Evolutionary conservation across 2,888 invertebrate genomes (phyloP), one percentile per base, ranked within the genome.

Genomic region (Leucophenga maculata): DNA sequence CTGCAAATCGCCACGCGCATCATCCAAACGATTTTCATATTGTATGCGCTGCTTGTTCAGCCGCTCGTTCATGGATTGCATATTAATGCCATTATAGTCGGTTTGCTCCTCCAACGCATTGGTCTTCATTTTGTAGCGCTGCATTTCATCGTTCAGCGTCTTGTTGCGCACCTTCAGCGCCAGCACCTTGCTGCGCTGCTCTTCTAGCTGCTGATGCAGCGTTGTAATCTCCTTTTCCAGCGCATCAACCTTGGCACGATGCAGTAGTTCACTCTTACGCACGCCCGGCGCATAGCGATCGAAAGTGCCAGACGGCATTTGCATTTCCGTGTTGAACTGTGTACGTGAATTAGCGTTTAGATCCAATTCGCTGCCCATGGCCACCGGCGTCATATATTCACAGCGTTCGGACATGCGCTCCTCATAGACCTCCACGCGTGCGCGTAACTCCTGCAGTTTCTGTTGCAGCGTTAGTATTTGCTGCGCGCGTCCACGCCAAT

Each of bases 401-500:
- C 31, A 48, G 0, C 78, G 76, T 14, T 82, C 83, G 6, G 60
- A 3, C 8, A 22, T n/a, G 0, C 79, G 70, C 6, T 67, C 73
- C 65, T 85, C 82, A 14, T 78, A 75, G 44, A 8, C 54, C 0
- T 82, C 83, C 0, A 93, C 77, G 82, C 92, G 94, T 22, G 91
- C 91, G 78, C 92, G 93, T 0, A 94, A 85, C 65, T 94, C 94
- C 6, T 86, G 86, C 64, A 94, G 88, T 88, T 93, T 94, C 67
- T 92, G 91, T 82, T 94, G 94, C 62, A 95, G 86, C 14, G 92
- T 87, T 0, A 92, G 86, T 71, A 95, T 94, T 81, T 94, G 93
- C 80, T 95, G 94, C 1, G 94, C 93, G 74, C 95, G 90, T 0
- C 95, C 95, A 74, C 94, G 92, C 94, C 95, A 95, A 13, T 91